Evolutionary conservation across 2,797 vertebrate species (phyloP), one percentile per base, ranked within the genome.

Genomic region (Phrynocephalus vlangalii): DNA sequence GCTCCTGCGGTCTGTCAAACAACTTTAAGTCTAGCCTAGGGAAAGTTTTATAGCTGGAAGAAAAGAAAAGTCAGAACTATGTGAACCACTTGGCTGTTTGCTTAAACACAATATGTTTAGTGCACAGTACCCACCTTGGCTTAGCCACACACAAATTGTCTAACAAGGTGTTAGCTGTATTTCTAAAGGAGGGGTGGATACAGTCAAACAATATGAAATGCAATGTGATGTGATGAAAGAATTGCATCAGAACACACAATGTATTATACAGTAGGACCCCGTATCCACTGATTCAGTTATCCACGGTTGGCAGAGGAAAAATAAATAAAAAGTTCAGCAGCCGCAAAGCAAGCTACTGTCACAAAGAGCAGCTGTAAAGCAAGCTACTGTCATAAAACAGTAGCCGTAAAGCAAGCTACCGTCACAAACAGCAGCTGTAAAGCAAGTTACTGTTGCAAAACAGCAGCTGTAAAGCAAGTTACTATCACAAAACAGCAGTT

Each of bases 1-100:
- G 94, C 88, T 98, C 98, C 93, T 95, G 96, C 1, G 98, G 98
- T 91, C 97, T 97, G 95, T 99, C 98, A 94, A 99, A 99, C 79
- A 99, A 96, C 92, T 97, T 97, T 85, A 97, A 93, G 24, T 97
- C 97, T 91, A 99, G 95, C 89, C 95, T 94, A 33, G 99, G 99
- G 94, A 99, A 99, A 91, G 96, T 96, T 93, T 97, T 98, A 95
- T 99, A 99, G 86, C 99, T 99, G 95, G 94, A 72, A 94, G 79
- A 89, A 78, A 52, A 24, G 7, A n/a, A 84, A 28, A 79, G 60
- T 75, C 1, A 77, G 87, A 68, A 68, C 20, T 52, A 13, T 26
- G 13, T 30, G 60, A 85, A 13, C 28, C 3, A 68, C 5, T 6
- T 22, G 79, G 67, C 67, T 24, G n/a, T 63, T 68, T 52, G 66